Base-by-base conservation (phyloP, 2,113 vertebrate species). In the Serilophus lunatus region DNA sequence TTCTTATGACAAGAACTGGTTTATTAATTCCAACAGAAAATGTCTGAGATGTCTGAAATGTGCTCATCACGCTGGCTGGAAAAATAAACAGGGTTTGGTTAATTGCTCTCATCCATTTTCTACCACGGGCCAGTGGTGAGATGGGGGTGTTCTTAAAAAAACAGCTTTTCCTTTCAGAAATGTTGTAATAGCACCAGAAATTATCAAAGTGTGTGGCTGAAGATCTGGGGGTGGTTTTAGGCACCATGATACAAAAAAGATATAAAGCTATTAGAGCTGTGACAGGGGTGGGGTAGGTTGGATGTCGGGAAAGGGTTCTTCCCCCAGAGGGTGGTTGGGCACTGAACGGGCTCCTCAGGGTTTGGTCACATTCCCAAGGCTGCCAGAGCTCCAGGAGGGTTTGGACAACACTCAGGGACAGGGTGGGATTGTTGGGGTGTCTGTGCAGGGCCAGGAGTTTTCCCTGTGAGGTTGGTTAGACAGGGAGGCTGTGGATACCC, bases 21-120 rank as follows among this genome's bases (percentile, higher is more conserved):
- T 81, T 71, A 65, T 91, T 68, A 81, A 81, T 68, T 57, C 81
- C 60, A 88, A 29, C 22, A 81, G 72, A 79, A 84, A 47, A 76
- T 36, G 25, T 42, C 49, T 59, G 82, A 71, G 47, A 54, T 35
- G 51, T 17, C 69, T 68, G 74, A 81, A 51, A 56, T 36, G 33
- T 60, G 60, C 60, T 94, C 33, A 2, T 82, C 59, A 7, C 38
- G 3, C 61, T 84, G 26, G 44, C 74, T 82, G 57, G 74, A 57
- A 63, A 44, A 71, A 71, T 40, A 61, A 82, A 24, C 16, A 51
- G 69, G n/a, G 10, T 74, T 76, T 76, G 57, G 49, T 65, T 77
- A n/a, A 77, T 80, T 76, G 53, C 53, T 88, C 7, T 85, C 53
- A 53, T 64, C 79, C 45, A 13, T 76, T 66, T 60, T 47, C 19